phyloP scores from a whole-genome alignment of 2,113 vertebrate genomes.

The Helogale parvula region DNA sequence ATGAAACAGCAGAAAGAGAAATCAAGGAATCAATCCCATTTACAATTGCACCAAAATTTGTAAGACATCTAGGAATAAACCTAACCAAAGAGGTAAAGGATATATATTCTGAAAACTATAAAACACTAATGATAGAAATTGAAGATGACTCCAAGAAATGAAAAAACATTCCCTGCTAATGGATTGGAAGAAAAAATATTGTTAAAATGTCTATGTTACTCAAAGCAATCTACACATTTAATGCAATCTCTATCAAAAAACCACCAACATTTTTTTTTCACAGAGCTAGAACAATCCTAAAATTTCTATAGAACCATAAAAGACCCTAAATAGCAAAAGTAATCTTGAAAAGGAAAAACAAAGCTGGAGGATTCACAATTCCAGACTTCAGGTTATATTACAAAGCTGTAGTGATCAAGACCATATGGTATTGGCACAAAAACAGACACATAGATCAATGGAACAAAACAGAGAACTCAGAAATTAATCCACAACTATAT shows the following conservation, averaged over 20 bases:
- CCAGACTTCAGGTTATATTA: not conserved
- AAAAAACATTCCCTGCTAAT: not conserved
- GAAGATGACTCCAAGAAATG: not conserved
- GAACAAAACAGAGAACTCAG: not conserved
- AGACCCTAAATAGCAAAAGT: not conserved
- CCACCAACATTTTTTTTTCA: not conserved
- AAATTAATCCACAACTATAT: not conserved
- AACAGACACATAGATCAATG: not conserved
- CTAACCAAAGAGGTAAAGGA: not conserved
- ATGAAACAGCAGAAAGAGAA: not conserved
- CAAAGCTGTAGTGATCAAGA: not conserved
- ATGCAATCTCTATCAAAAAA: not conserved
- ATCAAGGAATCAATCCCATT: not conserved
- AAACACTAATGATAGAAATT: not conserved
- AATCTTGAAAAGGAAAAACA: not conserved
- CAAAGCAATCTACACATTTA: not conserved
- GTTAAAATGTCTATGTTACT: not conserved
- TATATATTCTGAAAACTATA: not conserved
- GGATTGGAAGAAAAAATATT: not conserved
- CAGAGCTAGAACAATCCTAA: not conserved
- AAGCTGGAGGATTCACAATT: not conserved
- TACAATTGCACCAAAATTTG: not conserved
- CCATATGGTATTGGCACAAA: not conserved
- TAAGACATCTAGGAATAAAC: not conserved
- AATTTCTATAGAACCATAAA: not conserved